Base-by-base conservation (phyloP, 1,140 invertebrate species). In the Helicorthomorpha holstii region DNA sequence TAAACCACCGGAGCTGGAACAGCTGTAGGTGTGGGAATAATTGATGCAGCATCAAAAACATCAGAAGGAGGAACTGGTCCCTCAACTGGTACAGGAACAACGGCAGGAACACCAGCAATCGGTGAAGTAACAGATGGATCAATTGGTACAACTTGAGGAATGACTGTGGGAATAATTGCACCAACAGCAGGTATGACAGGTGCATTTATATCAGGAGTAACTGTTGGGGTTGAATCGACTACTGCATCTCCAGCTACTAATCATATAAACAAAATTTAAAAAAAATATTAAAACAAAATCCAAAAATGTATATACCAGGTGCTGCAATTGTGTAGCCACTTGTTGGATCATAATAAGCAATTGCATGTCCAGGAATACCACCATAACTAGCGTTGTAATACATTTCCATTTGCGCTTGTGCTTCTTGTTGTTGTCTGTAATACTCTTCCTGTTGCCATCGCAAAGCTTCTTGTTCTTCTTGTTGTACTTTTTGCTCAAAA, bases 401-500 rank as follows among this genome's bases (percentile, higher is more conserved):
- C 27, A 55, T 19, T 7, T 7, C 16, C 55, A 58, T 27, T 44
- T 53, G 24, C 53, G 27, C 2, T 16, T 34, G 2, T 21, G 27
- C 57, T 26, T 50, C 48, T 46, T 59, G 54, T n/a, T 59, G 59
- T 42, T 59, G 54, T 34, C 56, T 22, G 26, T 41, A 27, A 47
- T 48, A 45, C 27, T 56, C 50, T 48, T 59, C 51, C 16, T 60
- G 48, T 23, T 57, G 53, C 14, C 43, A 48, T 19, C 55, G 21
- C 2, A 53, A 14, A 16, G 55, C 55, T 44, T 54, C 55, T 48
- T 50, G 29, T 53, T 82, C 77, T 55, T 80, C 73, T 14, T 80
- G 79, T 27, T 82, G 78, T 23, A 74, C 66, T 69, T 85, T 79
- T 19, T 79, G 64, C 22, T 81, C 84, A 68, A 89, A 91, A 48